These are phyloP conservation scores for Ostrea denselamellosa DNA, from an alignment of 1,140 invertebrate genomes.

Conservation along the genomic window DNA sequence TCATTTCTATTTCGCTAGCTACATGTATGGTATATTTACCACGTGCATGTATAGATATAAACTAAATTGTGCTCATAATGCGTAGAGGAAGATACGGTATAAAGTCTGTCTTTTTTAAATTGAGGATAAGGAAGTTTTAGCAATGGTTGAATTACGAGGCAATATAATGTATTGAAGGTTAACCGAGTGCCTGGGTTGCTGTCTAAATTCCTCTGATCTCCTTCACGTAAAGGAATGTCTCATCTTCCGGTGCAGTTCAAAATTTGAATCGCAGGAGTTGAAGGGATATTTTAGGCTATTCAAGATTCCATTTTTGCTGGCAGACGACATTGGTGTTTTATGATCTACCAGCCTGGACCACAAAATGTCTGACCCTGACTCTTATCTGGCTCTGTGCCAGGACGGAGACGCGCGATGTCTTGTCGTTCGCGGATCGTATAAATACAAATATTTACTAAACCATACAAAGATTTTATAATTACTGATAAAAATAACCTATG, in stretches of 20 bases:
- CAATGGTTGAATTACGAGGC: background rate
- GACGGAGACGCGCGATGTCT: background rate
- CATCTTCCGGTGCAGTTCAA: constrained; percentile 25
- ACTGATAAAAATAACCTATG: background rate
- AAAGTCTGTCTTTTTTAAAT: background rate
- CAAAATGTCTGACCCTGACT: background rate
- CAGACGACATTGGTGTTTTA: too few relatives aligned
- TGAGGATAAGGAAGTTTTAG: background rate
- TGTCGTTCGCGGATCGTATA: background rate
- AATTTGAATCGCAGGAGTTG: background rate
- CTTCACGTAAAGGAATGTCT: constrained; percentile 10
- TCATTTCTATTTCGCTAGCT: background rate
- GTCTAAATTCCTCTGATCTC: constrained; percentile 9
- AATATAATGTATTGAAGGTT: background rate
- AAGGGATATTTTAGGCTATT: background rate
- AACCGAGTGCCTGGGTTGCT: background rate
- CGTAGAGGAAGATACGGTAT: background rate
- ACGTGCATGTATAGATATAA: background rate
- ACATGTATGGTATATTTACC: background rate
- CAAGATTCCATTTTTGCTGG: background rate
- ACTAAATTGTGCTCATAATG: constrained; percentile 3
- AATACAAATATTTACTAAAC: background rate
- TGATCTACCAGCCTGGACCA: background rate
- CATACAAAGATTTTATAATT: background rate
- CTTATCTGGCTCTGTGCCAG: background rate